These are phyloP conservation scores for Drosophila atroscutellata DNA, from an alignment of 2,888 invertebrate genomes.

Conservation along the genomic window DNA sequence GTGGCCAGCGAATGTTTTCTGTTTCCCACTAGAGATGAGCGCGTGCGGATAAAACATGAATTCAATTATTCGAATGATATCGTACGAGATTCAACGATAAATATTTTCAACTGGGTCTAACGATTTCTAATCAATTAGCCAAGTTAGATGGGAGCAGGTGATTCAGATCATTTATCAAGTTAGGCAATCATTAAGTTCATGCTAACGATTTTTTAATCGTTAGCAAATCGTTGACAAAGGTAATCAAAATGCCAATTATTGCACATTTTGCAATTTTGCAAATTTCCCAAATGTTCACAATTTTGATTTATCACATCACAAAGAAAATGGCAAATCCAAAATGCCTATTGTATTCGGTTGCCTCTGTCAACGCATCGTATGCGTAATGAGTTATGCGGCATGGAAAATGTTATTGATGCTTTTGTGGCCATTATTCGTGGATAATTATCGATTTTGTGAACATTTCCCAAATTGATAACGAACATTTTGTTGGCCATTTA, in stretches of 20 bases:
- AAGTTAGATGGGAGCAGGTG: neutral
- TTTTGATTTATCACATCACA: constrained; percentile 53
- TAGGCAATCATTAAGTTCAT: neutral
- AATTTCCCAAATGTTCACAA: constrained; percentile 48
- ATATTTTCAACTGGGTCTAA: too few relatives aligned
- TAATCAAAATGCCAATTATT: constrained; percentile 13
- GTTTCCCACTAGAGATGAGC: neutral
- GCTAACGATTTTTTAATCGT: neutral
- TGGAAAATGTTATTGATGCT: constrained; percentile 3
- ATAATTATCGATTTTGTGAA: constrained; percentile 65
- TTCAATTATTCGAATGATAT: neutral
- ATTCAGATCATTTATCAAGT: neutral
- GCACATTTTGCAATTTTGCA: constrained; percentile 39
- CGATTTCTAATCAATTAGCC: neutral
- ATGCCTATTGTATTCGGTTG: constrained; percentile 9
- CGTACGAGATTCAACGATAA: neutral
- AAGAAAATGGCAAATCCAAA: constrained; percentile 17
- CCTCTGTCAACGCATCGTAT: constrained; percentile 49
- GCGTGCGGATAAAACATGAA: neutral
- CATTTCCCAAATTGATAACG: constrained; percentile 20
- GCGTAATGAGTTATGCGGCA: constrained; percentile 27
- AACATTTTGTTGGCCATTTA: constrained; percentile 15
- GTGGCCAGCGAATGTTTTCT: neutral
- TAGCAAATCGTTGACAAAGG: neutral
- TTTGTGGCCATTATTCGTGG: constrained; percentile 14